Conservation (phyloP, 2,888 invertebrate genomes). For the Pyrocoelia pectoralis region DNA sequence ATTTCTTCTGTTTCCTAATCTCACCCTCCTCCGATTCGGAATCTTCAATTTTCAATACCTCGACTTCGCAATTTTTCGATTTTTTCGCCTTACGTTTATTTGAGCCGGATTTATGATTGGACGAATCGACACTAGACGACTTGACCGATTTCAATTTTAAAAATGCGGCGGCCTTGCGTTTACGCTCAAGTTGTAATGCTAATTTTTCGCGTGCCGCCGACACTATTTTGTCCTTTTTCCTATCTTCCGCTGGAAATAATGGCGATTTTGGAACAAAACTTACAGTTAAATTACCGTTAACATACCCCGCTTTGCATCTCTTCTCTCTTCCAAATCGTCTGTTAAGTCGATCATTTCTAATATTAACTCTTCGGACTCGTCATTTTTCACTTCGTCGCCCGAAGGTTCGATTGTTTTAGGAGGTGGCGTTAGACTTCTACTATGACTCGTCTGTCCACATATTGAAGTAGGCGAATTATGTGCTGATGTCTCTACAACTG, state of each 20-base stretch:
- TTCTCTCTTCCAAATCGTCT: constrained; percentile 64
- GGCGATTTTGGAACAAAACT: not conserved
- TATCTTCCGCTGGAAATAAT: constrained; percentile 62
- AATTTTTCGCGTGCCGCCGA: constrained; percentile 66
- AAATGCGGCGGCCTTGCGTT: constrained; percentile 84
- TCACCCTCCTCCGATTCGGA: constrained; percentile 50
- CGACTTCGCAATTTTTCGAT: constrained; percentile 53
- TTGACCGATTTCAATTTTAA: constrained; percentile 58
- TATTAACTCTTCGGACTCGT: constrained; percentile 57
- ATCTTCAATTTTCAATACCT: constrained; percentile 20
- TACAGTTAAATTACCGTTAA: not conserved
- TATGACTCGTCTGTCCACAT: not conserved
- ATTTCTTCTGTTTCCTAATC: constrained; percentile 55
- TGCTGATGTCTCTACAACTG: not conserved
- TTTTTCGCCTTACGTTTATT: constrained; percentile 27
- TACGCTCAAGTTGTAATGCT: constrained; percentile 75
- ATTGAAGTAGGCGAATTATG: not conserved
- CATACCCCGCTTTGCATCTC: constrained; percentile 49
- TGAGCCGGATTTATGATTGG: constrained; percentile 27
- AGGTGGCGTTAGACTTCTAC: constrained; percentile 14
- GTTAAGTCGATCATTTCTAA: constrained; percentile 69
- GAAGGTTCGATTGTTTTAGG: constrained; percentile 6
- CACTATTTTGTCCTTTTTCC: constrained; percentile 67
- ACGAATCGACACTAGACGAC: constrained; percentile 25
- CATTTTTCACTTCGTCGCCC: constrained; percentile 29